Conservation (phyloP, 2,888 invertebrate genomes). For the Limnephilus lunatus region DNA sequence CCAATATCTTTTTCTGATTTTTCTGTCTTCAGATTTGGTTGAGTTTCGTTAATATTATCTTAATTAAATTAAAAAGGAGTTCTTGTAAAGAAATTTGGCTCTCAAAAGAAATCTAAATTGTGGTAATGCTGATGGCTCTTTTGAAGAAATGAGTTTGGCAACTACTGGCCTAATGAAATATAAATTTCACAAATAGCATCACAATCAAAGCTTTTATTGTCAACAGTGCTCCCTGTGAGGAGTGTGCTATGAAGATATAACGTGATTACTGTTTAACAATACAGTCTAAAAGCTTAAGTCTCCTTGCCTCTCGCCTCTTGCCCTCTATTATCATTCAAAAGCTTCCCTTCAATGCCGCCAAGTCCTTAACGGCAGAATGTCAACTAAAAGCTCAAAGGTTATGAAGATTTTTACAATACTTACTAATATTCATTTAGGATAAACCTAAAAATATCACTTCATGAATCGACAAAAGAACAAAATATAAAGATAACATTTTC, state of each 20-base stretch:
- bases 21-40: no score
- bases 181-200: neutral
- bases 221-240: neutral
- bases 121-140: no score
- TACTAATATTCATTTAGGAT: neutral
- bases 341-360: constrained; percentile 11
- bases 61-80: no score
- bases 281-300: constrained; percentile 33
- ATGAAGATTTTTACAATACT: neutral
- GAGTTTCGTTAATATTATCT: no score
- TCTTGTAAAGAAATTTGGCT: no score
- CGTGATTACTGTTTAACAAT: constrained; percentile 32
- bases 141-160: no score
- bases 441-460: neutral
- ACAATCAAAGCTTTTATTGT: constrained; percentile 2
- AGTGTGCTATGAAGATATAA: constrained; percentile 41
- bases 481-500: no score
- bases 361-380: neutral
- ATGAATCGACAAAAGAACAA: no score
- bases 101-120: no score
- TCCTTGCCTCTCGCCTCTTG: neutral
- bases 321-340: constrained; percentile 31
- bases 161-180: no score
- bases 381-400: neutral
- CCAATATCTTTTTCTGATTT: no score